These are phyloP conservation scores for Phalacrocorax carbo DNA, from an alignment of 2,113 vertebrate genomes.

Conservation along the genomic window DNA sequence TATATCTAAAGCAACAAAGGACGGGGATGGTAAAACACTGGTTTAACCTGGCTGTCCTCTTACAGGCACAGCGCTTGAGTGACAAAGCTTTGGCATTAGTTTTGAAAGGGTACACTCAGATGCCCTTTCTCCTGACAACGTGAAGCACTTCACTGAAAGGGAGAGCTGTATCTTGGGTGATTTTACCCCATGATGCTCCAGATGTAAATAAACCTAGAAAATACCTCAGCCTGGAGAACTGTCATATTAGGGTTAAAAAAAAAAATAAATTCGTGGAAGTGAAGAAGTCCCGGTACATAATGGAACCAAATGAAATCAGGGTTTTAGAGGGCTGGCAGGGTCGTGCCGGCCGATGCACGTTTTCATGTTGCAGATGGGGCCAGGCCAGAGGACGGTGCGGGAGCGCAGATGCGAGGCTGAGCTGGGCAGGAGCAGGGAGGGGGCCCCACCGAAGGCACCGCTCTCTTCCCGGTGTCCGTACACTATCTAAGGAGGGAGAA, in stretches of 20 bases:
- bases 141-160: not conserved
- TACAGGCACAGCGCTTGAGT: not conserved
- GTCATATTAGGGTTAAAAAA: not conserved
- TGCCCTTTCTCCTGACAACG: not conserved
- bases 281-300: not conserved
- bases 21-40: not conserved
- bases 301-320: not conserved
- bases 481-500: not conserved
- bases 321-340: not conserved
- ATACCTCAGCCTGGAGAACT: not conserved
- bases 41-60: not conserved
- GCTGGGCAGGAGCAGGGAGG: not conserved
- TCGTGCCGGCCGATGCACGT: too few relatives aligned
- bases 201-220: not conserved
- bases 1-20: not conserved
- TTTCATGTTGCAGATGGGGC: not conserved
- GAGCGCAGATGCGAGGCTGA: rapidly evolving
- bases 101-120: not conserved
- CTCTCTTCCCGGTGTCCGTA: not conserved
- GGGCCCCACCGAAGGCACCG: not conserved
- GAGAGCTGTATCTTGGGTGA: not conserved
- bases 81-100: not conserved
- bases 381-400: not conserved
- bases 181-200: not conserved
- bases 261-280: not conserved